These are phyloP conservation scores for Acrobasis consociella DNA, from an alignment of 2,888 invertebrate genomes.

Conservation along the genomic window DNA sequence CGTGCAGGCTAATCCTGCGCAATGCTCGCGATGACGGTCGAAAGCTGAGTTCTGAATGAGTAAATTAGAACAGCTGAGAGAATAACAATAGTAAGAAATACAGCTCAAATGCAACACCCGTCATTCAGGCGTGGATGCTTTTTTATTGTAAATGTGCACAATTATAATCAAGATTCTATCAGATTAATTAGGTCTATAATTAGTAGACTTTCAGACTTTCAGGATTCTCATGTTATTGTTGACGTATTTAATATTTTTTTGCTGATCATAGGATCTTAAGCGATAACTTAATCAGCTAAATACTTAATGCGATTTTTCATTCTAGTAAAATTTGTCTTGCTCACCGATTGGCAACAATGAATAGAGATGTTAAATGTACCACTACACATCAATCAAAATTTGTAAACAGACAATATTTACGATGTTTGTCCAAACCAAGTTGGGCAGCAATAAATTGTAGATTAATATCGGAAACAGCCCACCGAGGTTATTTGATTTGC, in stretches of 20 bases:
- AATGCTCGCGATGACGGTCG: slow-evolving; percentile 28
- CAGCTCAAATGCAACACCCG: background rate
- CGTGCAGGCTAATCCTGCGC: slow-evolving; percentile 42
- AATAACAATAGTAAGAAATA: background rate
- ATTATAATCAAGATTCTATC: background rate
- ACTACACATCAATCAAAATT: slow-evolving; percentile 7
- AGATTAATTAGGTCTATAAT: too few species aligned
- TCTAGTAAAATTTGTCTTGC: too few species aligned
- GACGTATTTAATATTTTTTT: too few species aligned
- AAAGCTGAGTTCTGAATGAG: background rate
- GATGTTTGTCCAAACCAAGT: slow-evolving; percentile 14
- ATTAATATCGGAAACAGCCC: slow-evolving; percentile 17
- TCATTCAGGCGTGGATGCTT: background rate
- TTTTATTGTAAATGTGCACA: slow-evolving; percentile 5
- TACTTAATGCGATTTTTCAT: too few species aligned
- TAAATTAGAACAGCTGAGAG: slow-evolving; percentile 17
- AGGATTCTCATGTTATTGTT: too few species aligned
- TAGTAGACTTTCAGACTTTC: too few species aligned
- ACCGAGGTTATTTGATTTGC: slow-evolving; percentile 16
- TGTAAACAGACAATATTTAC: slow-evolving; percentile 4
- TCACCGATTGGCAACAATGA: background rate
- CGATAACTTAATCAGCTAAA: too few species aligned
- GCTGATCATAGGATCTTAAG: too few species aligned
- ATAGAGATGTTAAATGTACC: background rate
- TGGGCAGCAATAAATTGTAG: slow-evolving; percentile 7